These are phyloP conservation scores for Nesoenas mayeri DNA, from an alignment of 2,113 vertebrate species.

Conservation along the genomic window DNA sequence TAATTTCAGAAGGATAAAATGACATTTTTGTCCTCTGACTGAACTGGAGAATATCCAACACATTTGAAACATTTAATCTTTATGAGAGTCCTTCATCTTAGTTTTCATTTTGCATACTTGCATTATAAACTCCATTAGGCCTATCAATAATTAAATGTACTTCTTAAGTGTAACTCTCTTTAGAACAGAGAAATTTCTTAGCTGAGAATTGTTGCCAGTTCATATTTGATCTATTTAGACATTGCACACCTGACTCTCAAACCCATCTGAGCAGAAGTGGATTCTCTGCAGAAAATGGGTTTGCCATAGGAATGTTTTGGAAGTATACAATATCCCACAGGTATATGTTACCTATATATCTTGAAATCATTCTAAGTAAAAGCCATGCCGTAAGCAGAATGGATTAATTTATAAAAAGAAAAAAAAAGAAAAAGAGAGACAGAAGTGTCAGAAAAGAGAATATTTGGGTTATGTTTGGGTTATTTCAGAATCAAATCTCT, in stretches of 20 bases:
- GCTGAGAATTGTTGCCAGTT: background rate
- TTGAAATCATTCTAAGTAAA: background rate
- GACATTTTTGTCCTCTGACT: background rate
- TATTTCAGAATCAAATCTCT: background rate
- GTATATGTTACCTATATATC: background rate
- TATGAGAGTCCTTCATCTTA: background rate
- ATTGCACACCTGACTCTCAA: background rate
- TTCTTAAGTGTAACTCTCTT: background rate
- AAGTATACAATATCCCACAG: background rate
- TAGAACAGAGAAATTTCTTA: background rate
- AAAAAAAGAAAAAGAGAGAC: background rate
- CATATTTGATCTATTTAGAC: background rate
- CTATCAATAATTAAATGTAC: background rate
- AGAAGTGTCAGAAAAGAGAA: background rate
- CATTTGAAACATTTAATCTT: background rate
- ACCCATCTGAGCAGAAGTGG: background rate
- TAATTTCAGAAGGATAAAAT: background rate
- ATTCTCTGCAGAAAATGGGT: background rate
- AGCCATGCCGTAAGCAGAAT: background rate
- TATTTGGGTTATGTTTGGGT: background rate
- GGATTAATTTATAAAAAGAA: background rate
- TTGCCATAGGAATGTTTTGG: background rate
- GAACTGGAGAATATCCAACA: background rate
- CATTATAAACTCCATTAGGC: background rate
- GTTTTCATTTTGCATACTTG: background rate